A percentile compares a stretch with the other conserved stretches of the same genome.
Evolutionary conservation across 92 coral and sea anemone genomes (phyloP).

Genomic region (Bergia puertoricense): DNA sequence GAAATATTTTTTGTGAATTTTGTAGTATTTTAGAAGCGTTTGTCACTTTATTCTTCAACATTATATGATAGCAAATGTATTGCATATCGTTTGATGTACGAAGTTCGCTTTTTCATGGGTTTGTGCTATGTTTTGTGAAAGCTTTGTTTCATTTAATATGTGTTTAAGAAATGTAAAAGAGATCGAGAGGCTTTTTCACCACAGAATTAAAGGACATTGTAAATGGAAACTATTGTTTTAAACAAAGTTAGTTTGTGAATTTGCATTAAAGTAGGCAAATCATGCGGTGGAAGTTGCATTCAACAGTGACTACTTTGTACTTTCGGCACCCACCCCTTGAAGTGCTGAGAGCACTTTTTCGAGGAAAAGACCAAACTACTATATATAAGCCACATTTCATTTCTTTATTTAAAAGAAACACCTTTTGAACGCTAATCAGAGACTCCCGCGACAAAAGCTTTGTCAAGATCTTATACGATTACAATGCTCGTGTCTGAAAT

Average conservation of each 20-base stretch:
- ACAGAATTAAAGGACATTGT: slow-evolving; percentile 22
- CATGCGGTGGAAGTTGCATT: too few species aligned
- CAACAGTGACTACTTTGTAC: too few species aligned
- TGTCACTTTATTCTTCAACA: neutral
- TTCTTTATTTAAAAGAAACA: too few species aligned
- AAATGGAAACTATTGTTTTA: slow-evolving; percentile 13
- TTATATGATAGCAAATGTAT: neutral
- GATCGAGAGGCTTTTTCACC: slow-evolving; percentile 26
- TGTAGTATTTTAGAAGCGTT: neutral
- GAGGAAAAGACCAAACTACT: too few species aligned
- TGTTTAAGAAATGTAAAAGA: neutral
- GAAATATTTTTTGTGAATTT: neutral
- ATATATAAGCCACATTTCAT: too few species aligned
- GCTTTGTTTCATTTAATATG: neutral
- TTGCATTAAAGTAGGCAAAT: neutral
- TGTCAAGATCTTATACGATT: too few species aligned
- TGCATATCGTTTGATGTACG: neutral
- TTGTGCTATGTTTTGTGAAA: neutral
- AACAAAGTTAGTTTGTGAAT: neutral
- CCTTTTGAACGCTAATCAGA: too few species aligned
- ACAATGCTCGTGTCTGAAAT: too few species aligned
- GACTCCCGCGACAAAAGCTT: too few species aligned
- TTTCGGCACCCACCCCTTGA: too few species aligned
- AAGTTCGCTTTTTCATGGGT: neutral
- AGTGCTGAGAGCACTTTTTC: too few species aligned